Percentiles rank a stretch among this genome's conserved stretches.
Evolutionary conservation across 2,113 vertebrate genomes (phyloP).

Genomic region (Gymnogyps californianus): DNA sequence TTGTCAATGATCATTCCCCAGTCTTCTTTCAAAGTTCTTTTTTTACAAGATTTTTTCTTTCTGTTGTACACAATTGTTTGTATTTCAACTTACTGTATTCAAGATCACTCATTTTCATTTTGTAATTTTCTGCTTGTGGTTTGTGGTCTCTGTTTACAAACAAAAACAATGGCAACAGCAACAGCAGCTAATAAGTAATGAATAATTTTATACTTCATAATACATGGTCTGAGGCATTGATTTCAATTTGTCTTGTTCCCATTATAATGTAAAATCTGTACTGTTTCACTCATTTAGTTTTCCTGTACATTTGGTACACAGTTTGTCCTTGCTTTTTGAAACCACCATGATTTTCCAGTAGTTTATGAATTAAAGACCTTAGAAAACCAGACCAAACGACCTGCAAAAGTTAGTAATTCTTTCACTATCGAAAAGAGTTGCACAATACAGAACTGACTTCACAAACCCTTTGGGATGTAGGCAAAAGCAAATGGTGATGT

Average conservation of each 20-base stretch:
- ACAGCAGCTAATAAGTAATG: background rate
- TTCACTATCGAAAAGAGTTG: background rate
- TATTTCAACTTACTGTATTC: background rate
- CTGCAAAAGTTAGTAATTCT: background rate
- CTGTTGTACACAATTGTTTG: background rate
- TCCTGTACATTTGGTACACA: background rate
- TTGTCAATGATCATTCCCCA: background rate
- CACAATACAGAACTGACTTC: background rate
- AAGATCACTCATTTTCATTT: background rate
- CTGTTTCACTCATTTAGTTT: background rate
- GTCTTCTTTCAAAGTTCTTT: background rate
- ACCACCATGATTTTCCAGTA: background rate
- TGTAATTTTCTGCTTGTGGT: background rate
- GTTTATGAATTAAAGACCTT: background rate
- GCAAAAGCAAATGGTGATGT: background rate
- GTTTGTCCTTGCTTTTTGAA: background rate
- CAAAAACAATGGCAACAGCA: background rate
- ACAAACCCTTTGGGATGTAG: background rate
- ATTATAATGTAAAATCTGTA: background rate
- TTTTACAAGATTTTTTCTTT: background rate
- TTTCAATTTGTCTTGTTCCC: background rate
- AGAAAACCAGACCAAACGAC: background rate
- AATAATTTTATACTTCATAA: background rate
- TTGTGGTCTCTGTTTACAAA: background rate
- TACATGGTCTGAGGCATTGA: background rate